These are phyloP conservation scores for Bergia sp. DNA, from an alignment of 92 coral and sea anemone genomes.

Conservation along the genomic window DNA sequence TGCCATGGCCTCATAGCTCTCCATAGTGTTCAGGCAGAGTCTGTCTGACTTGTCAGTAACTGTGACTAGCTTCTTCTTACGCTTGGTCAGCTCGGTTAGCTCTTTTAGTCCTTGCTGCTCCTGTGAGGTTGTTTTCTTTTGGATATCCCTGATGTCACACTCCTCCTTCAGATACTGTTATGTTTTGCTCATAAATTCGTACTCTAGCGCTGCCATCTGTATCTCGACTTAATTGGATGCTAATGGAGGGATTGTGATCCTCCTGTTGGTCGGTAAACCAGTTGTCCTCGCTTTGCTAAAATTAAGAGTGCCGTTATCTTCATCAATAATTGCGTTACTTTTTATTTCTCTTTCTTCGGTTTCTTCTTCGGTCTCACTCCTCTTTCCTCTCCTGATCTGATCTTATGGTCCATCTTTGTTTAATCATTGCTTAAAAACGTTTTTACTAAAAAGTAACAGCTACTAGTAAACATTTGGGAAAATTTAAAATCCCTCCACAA, in stretches of 20 bases:
- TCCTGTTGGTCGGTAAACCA: neutral
- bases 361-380: neutral
- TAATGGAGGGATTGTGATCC: neutral
- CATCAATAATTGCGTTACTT: neutral
- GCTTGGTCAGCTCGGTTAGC: slow-evolving; percentile 5
- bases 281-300: neutral
- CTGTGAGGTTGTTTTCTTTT: slow-evolving; percentile 15
- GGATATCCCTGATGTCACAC: slow-evolving; percentile 15
- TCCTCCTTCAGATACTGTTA: neutral
- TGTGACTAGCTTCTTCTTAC: neutral
- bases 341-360: neutral
- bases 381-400: too few relatives aligned
- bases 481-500: too few relatives aligned
- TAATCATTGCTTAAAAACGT: too few relatives aligned
- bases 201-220: slow-evolving; percentile 26
- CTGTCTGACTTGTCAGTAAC: slow-evolving; percentile 15
- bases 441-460: too few relatives aligned
- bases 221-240: slow-evolving; percentile 8
- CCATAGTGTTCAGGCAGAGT: slow-evolving; percentile 20
- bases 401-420: too few relatives aligned
- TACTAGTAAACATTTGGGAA: too few relatives aligned
- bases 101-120: slow-evolving; percentile 1
- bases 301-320: neutral
- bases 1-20: slow-evolving; percentile 28
- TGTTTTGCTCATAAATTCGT: slow-evolving; percentile 5